Conservation (phyloP, 2,888 invertebrate species). For the Scaptomyza caliginosa region DNA sequence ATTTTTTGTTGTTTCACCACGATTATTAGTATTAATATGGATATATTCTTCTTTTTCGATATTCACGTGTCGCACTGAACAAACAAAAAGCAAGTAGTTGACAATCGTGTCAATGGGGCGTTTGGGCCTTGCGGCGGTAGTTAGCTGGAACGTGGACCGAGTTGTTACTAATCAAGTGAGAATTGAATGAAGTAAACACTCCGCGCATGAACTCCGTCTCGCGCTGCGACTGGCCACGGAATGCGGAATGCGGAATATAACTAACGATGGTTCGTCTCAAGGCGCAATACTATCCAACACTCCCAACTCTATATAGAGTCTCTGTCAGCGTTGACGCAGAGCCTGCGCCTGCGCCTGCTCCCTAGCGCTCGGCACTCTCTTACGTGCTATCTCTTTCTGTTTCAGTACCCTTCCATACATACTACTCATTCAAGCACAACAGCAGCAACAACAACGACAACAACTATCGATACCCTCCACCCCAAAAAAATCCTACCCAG, state of each 20-base stretch:
- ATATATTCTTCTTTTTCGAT: constrained; percentile 6
- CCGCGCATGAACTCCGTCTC: constrained; percentile 60
- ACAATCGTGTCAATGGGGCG: constrained; percentile 7
- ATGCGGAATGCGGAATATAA: constrained; percentile 37
- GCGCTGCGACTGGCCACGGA: constrained; percentile 71
- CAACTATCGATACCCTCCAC: constrained; percentile 20
- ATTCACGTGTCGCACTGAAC: constrained; percentile 44
- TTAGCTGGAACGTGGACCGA: background rate
- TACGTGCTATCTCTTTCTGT: background rate
- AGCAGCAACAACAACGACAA: constrained; percentile 26
- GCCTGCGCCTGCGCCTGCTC: constrained; percentile 34
- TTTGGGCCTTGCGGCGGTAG: background rate
- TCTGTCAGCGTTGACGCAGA: constrained; percentile 3
- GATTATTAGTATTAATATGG: no score
- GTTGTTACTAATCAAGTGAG: background rate
- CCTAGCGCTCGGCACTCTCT: background rate
- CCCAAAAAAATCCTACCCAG: background rate
- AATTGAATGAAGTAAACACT: constrained; percentile 7
- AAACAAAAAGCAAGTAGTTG: constrained; percentile 36
- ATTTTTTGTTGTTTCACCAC: constrained; percentile 2
- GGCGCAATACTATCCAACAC: no score
- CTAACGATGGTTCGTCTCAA: background rate
- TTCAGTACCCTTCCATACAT: constrained; percentile 67
- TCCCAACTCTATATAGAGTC: background rate
- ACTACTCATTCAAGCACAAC: constrained; percentile 73